A percentile compares a stretch with the other conserved stretches of the same genome.
These are phyloP conservation scores for Maconellicoccus hirsutus DNA, from an alignment of 1,140 invertebrate species.

Conservation along the genomic window DNA sequence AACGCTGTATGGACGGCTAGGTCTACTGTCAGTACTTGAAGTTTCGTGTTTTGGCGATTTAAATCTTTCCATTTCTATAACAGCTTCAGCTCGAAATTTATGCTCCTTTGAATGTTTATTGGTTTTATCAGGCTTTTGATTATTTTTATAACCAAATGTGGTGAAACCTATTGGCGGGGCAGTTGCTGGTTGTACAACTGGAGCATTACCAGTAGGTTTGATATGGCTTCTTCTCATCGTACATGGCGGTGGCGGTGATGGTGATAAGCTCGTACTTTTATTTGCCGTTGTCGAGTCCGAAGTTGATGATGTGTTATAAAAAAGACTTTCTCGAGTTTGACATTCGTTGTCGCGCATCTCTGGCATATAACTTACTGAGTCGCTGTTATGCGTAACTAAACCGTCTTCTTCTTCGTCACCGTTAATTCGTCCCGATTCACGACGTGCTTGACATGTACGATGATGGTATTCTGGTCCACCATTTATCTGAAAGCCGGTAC, in stretches of 20 bases:
- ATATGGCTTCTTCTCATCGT: slow-evolving; percentile 30
- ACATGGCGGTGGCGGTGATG: slow-evolving; percentile 28
- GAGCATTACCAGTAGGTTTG: slow-evolving; percentile 26
- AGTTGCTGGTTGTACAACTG: slow-evolving; percentile 22
- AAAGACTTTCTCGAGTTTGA: slow-evolving; percentile 64
- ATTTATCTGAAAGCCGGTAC: background rate
- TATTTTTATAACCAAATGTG: slow-evolving; percentile 44
- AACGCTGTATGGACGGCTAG: slow-evolving; percentile 48
- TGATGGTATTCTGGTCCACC: background rate
- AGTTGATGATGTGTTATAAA: slow-evolving; percentile 38
- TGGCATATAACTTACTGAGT: slow-evolving; percentile 31
- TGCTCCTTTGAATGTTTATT: slow-evolving; percentile 35
- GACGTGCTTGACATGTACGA: background rate
- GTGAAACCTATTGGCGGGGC: slow-evolving; percentile 34
- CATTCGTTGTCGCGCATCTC: slow-evolving; percentile 60
- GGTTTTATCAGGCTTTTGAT: slow-evolving; percentile 35
- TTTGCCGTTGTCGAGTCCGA: slow-evolving; percentile 26
- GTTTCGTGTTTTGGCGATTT: background rate
- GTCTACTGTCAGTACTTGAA: slow-evolving; percentile 22
- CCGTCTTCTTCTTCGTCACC: slow-evolving; percentile 36
- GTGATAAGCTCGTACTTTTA: slow-evolving; percentile 28
- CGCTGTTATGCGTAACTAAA: slow-evolving; percentile 39
- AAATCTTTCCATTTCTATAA: slow-evolving; percentile 48
- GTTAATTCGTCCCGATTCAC: slow-evolving; percentile 36
- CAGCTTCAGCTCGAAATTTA: slow-evolving; percentile 48